Conservation (phyloP, 1,140 invertebrate species). For the Bradynema listronoti region DNA sequence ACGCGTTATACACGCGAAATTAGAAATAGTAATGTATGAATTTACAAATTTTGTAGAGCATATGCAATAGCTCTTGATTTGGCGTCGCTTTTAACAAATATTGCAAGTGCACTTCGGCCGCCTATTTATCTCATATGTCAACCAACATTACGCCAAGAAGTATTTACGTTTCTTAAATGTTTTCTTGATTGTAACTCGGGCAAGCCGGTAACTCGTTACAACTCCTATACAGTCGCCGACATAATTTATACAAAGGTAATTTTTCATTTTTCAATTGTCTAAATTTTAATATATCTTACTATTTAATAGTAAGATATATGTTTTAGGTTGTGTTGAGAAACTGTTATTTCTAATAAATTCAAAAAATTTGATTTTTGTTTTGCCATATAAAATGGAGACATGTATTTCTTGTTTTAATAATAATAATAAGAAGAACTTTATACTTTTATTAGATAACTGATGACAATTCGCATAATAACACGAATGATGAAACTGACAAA, state of each 20-base stretch:
- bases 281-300: too few relatives aligned
- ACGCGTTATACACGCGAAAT: not conserved
- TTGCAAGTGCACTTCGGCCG: conserved; percentile 50
- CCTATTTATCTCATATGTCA: conserved; percentile 48
- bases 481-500: too few relatives aligned
- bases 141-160: conserved; percentile 34
- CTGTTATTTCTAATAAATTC: too few relatives aligned
- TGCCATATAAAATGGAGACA: too few relatives aligned
- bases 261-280: too few relatives aligned
- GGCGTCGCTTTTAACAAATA: conserved; percentile 46
- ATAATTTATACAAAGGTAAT: conserved; percentile 8
- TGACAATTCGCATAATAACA: too few relatives aligned
- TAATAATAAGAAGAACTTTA: too few relatives aligned
- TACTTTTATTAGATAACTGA: too few relatives aligned
- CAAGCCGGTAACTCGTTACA: conserved; percentile 1
- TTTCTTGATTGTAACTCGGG: conserved; percentile 6
- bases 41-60: conserved; percentile 28
- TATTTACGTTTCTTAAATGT: conserved; percentile 29
- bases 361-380: too few relatives aligned
- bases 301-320: too few relatives aligned
- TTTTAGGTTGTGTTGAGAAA: too few relatives aligned
- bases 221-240: not conserved
- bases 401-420: too few relatives aligned
- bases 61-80: conserved; percentile 47
- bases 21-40: not conserved